Evolutionary conservation across 2,113 vertebrate genomes (phyloP), one percentile per base, ranked within the genome.

Genomic region (Raphicerus campestris): DNA sequence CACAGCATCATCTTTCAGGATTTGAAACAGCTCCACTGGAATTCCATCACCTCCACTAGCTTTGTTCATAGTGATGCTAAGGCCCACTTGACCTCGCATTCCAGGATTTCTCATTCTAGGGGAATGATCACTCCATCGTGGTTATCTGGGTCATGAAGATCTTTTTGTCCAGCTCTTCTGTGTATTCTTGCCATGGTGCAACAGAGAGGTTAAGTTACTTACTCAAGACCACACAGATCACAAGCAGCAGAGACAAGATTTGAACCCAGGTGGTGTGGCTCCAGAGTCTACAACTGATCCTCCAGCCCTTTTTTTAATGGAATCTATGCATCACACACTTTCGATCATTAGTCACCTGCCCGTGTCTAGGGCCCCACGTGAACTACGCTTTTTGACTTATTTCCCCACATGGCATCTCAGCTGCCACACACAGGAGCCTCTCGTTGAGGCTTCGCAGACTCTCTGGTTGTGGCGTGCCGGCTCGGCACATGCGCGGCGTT

Each of bases 391-490:
- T 39, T 24, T 42, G 13, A 73, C 35, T 42, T 42, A 24, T 24
- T 17, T 42, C 3, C 10, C 20, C 2, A 0, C 20, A 24, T 73
- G 5, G 19, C 10, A 6, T 42, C 66, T 24, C 70, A 39, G 35
- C 7, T 22, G 19, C 19, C 2, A 5, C 10, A 10, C 66, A 22
- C 66, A 24, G 35, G 66, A 73, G 10, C 66, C n/a, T 10, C 63
- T 6, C 1, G 1, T 0, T 39, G 35, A 22, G 0, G 10, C 32
- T 70, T 39, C 10, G 7, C 4, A 3, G 61, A 39, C 17, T 70
- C 63, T 35, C n/a, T 20, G n/a, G 19, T 39, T 70, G n/a, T 22
- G 66, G n/a, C 10, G 8, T 2, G n/a, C 66, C 19, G 6, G n/a
- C n/a, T 39, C 1, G 4, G 10, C n/a, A 11, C 10, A 20, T 39